Conservation (phyloP, 2,888 invertebrate genomes). For the Hydroisotoma schaefferi region DNA sequence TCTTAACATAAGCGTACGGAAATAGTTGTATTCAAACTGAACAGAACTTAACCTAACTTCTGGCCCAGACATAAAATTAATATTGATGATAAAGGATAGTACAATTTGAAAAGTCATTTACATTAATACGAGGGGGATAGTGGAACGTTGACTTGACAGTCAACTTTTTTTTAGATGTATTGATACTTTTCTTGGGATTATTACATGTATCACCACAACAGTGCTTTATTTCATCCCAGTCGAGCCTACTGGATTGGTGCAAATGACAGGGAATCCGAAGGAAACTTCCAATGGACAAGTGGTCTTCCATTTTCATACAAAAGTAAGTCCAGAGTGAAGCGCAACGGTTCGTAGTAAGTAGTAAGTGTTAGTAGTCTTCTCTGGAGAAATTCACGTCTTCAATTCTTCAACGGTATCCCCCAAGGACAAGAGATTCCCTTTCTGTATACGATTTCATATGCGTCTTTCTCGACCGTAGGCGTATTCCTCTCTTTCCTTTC, state of each 20-base stretch:
- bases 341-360: no score
- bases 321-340: no score
- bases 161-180: neutral
- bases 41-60: no score
- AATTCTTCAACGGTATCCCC: neutral
- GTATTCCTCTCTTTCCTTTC: neutral
- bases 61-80: no score
- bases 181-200: neutral
- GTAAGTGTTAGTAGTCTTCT: neutral
- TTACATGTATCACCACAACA: no score
- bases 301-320: slow-evolving; percentile 47
- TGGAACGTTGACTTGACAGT: neutral
- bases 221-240: slow-evolving; percentile 41
- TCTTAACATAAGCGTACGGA: no score
- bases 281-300: slow-evolving; percentile 48
- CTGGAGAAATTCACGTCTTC: neutral
- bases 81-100: no score
- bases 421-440: neutral
- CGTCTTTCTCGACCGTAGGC: no score
- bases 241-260: slow-evolving; percentile 48
- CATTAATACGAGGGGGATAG: neutral
- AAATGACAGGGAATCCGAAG: slow-evolving; percentile 47
- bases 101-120: no score
- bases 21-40: no score
- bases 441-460: no score